These are phyloP conservation scores for Agapostemon virescens DNA, from an alignment of 2,888 invertebrate genomes.

Conservation along the genomic window DNA sequence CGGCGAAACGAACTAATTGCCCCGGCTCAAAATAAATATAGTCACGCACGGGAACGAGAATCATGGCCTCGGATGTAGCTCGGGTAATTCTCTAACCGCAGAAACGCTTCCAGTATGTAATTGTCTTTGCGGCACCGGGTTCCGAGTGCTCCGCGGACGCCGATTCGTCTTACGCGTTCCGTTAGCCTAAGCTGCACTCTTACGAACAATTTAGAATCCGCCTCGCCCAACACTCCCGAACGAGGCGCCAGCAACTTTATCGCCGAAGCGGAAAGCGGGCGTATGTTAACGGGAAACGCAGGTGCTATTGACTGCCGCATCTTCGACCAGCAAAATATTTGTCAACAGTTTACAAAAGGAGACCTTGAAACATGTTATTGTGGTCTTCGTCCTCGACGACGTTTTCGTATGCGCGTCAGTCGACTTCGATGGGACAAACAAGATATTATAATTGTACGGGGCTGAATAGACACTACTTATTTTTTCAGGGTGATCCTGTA, in stretches of 20 bases:
- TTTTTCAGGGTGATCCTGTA: no score
- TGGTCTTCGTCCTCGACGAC: no score
- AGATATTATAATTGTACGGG: no score
- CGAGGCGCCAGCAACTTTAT: not conserved
- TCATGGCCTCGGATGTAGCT: slow-evolving; percentile 42
- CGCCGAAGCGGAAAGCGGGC: no score
- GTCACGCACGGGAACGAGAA: slow-evolving; percentile 57
- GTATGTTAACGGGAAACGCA: no score
- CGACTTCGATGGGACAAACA: no score
- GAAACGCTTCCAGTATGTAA: slow-evolving; percentile 45
- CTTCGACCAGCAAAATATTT: no score
- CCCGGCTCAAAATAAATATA: slow-evolving; percentile 67
- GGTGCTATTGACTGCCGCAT: no score
- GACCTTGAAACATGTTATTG: no score
- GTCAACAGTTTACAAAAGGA: no score
- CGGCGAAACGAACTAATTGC: slow-evolving; percentile 69
- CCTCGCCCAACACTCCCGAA: not conserved
- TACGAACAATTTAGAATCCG: not conserved
- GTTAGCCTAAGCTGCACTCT: slow-evolving; percentile 7
- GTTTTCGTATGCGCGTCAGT: no score
- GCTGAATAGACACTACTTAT: no score
- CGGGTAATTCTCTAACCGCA: slow-evolving; percentile 51
- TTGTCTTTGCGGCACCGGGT: slow-evolving; percentile 24
- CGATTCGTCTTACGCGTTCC: not conserved
- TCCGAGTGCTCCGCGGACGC: not conserved